Base-by-base conservation (phyloP, 1,140 invertebrate genomes). In the Calosoma granatense region DNA sequence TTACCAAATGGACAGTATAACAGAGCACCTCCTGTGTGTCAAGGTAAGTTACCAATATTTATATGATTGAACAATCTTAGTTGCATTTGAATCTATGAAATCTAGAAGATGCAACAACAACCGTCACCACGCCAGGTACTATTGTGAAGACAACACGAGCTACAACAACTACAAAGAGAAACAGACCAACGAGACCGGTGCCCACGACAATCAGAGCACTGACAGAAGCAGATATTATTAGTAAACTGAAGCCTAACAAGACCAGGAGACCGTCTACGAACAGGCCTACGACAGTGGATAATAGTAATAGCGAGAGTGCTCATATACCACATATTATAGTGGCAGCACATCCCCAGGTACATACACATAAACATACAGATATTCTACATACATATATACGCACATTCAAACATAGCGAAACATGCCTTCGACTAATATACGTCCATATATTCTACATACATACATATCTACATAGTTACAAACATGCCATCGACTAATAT, bases 1-100 rank as follows among this genome's bases (percentile, higher is more conserved):
- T 72, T 88, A 53, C 75, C 82, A 14, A 83, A 80, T 51, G 92
- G 92, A 1, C 78, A 83, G 54, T 94, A 90, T 76, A 88, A 93
- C 68, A 81, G 82, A 41, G 74, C 80, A 0, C 72, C 87, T 19
- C 91, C 91, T 0, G 76, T 72, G 22, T 92, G 90, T 67, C 74
- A 78, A 69, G 78, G 88, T 86, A 78, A 74, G 59, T 71, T n/a
- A n/a, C n/a, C n/a, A n/a, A n/a, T n/a, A n/a, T n/a, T n/a, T n/a
- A n/a, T n/a, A n/a, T n/a, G n/a, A n/a, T n/a, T n/a, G n/a, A n/a
- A n/a, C n/a, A n/a, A n/a, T n/a, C 54, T 58, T 1, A 54, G 51
- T 59, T 56, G 19, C 22, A 60, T 53, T 54, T 41, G 3, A 9
- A 12, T 53, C 4, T 53, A 20, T 20, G 22, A 21, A 15, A 57